Evolutionary conservation across 2,888 invertebrate genomes (phyloP).

Genomic region (Ptilodon capucinus): DNA sequence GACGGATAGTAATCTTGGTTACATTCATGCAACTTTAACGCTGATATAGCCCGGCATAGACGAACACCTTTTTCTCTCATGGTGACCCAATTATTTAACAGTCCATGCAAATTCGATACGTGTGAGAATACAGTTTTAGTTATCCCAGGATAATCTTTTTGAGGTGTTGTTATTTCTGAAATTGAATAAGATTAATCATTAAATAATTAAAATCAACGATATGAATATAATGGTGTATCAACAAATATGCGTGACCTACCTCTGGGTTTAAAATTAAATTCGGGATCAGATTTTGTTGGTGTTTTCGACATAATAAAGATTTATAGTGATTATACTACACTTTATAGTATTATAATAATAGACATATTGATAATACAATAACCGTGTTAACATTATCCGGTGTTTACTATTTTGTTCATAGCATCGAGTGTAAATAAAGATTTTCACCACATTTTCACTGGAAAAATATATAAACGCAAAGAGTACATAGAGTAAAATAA

Average conservation of each 20-base stretch:
- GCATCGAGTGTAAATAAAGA: too few species aligned
- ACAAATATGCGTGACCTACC: slow-evolving; percentile 35
- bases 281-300: slow-evolving; percentile 39
- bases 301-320: slow-evolving; percentile 57
- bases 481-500: too few species aligned
- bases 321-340: too few species aligned
- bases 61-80: slow-evolving; percentile 60
- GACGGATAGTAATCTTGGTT: slow-evolving; percentile 61
- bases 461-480: too few species aligned
- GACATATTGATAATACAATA: too few species aligned
- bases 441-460: too few species aligned
- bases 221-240: not conserved
- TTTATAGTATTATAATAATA: too few species aligned
- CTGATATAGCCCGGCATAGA: slow-evolving; percentile 52
- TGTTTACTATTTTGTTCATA: too few species aligned
- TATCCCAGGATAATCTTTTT: slow-evolving; percentile 58
- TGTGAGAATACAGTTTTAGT: slow-evolving; percentile 69
- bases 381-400: too few species aligned
- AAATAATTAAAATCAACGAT: not conserved
- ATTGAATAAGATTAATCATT: slow-evolving; percentile 18
- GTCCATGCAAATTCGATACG: slow-evolving; percentile 54
- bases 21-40: slow-evolving; percentile 61
- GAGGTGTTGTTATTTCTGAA: slow-evolving; percentile 62
- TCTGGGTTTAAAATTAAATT: slow-evolving; percentile 46
- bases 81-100: slow-evolving; percentile 59